Percentiles rank a stretch among this genome's conserved stretches.
Evolutionary conservation across 2,113 vertebrate species (phyloP).

Genomic region (Abramis brama): DNA sequence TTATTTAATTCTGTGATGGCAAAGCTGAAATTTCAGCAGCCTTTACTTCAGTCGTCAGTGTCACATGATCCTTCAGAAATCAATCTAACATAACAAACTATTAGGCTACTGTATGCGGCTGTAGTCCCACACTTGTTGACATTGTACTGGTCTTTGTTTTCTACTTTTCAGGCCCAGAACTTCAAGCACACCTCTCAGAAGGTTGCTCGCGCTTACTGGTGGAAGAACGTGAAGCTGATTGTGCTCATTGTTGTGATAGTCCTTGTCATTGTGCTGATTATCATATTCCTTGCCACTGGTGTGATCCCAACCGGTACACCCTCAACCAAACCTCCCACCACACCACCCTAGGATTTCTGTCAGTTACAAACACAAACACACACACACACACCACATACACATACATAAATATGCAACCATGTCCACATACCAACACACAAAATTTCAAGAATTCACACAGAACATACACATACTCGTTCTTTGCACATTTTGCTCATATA

Average conservation of each 20-base stretch:
- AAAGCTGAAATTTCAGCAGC: neutral
- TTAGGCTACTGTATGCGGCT: neutral
- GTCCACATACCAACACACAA: constrained; percentile 34
- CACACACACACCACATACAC: constrained; percentile 6
- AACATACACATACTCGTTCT: neutral
- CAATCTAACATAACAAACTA: neutral
- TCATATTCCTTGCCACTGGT: constrained; percentile 85
- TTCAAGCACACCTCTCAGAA: constrained; percentile 93
- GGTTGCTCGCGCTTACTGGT: constrained; percentile 91
- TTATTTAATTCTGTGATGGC: neutral
- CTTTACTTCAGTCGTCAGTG: neutral
- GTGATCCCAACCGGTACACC: constrained; percentile 76
- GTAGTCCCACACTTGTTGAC: neutral
- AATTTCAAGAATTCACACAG: constrained; percentile 37
- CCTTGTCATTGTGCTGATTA: constrained; percentile 80
- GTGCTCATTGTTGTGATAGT: constrained; percentile 84
- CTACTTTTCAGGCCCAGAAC: constrained; percentile 83
- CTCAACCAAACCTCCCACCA: fast-evolving
- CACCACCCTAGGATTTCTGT: neutral
- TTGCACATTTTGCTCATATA: constrained; percentile 37
- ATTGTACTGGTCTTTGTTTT: neutral
- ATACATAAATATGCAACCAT: constrained; percentile 38
- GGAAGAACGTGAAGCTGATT: constrained; percentile 92
- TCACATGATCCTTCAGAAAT: neutral
- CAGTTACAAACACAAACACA: constrained; percentile 51